These are phyloP conservation scores for Pocota personata DNA, from an alignment of 2,888 invertebrate species.

Conservation along the genomic window DNA sequence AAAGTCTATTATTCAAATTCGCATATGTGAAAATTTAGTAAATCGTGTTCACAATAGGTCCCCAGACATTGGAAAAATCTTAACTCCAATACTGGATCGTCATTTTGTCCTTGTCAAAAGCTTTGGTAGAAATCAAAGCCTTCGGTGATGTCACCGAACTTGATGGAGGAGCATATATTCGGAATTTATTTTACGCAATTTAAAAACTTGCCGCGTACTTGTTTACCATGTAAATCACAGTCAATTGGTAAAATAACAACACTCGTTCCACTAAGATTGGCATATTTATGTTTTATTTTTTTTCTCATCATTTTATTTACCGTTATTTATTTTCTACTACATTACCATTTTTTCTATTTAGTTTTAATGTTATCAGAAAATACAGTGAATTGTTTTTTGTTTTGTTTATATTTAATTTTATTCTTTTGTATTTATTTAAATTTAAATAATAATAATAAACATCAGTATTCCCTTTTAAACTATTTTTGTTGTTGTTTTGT, in stretches of 20 bases:
- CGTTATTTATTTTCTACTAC: constrained; percentile 73
- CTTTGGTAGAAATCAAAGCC: too few relatives aligned
- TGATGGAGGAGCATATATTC: too few relatives aligned
- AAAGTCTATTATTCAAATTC: too few relatives aligned
- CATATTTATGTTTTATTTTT: constrained; percentile 66
- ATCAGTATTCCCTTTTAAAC: constrained; percentile 66
- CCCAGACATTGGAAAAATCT: too few relatives aligned
- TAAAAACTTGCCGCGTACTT: too few relatives aligned
- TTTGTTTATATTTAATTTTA: constrained; percentile 41
- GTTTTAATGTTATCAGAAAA: constrained; percentile 73
- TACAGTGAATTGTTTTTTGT: constrained; percentile 65
- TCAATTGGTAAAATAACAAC: constrained; percentile 15
- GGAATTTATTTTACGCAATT: too few relatives aligned
- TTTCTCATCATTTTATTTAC: constrained; percentile 71
- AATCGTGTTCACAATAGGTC: too few relatives aligned
- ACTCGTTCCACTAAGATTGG: constrained; percentile 53
- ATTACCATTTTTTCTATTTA: constrained; percentile 71
- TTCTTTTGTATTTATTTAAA: constrained; percentile 53
- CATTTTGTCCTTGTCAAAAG: too few relatives aligned
- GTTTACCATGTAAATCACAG: too few relatives aligned
- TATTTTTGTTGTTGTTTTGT: constrained; percentile 53
- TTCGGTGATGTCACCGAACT: too few relatives aligned
- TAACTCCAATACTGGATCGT: too few relatives aligned
- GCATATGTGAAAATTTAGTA: too few relatives aligned
- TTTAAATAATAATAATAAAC: constrained; percentile 70